Percentiles rank a stretch among this genome's conserved stretches.
Conservation (phyloP, 2,888 invertebrate species). For the Yponomeuta evonymella region DNA sequence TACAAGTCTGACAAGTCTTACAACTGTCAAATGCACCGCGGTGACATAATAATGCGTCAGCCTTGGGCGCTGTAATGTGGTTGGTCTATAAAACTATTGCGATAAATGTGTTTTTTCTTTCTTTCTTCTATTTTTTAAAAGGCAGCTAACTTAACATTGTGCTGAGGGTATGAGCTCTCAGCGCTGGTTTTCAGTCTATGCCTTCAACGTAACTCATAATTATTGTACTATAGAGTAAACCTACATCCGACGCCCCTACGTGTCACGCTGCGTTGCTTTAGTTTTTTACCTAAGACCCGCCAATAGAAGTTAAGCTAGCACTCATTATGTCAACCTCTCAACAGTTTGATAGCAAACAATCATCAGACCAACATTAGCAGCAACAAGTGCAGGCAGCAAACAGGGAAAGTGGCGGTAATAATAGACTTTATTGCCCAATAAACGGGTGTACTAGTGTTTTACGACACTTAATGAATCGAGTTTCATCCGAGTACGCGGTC, state of each 20-base stretch:
- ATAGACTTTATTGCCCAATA: constrained; percentile 13
- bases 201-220: too few relatives aligned
- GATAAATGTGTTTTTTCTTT: neutral
- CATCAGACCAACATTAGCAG: neutral
- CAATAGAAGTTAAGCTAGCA: too few relatives aligned
- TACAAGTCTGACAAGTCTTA: neutral
- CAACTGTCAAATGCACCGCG: neutral
- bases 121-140: neutral
- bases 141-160: too few relatives aligned
- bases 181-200: too few relatives aligned
- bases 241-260: too few relatives aligned
- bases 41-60: neutral
- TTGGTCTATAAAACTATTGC: too few relatives aligned
- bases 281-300: too few relatives aligned
- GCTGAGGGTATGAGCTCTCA: too few relatives aligned
- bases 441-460: constrained; percentile 11
- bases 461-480: constrained; percentile 11
- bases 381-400: neutral
- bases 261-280: too few relatives aligned
- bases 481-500: constrained; percentile 4
- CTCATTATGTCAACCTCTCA: too few relatives aligned
- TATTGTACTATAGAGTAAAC: too few relatives aligned
- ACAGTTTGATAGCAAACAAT: neutral
- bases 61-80: too few relatives aligned
- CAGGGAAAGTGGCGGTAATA: constrained; percentile 11